Evolutionary conservation across 2,113 vertebrate species (phyloP), one percentile per base, ranked within the genome.

Genomic region (Perccottus glenii): DNA sequence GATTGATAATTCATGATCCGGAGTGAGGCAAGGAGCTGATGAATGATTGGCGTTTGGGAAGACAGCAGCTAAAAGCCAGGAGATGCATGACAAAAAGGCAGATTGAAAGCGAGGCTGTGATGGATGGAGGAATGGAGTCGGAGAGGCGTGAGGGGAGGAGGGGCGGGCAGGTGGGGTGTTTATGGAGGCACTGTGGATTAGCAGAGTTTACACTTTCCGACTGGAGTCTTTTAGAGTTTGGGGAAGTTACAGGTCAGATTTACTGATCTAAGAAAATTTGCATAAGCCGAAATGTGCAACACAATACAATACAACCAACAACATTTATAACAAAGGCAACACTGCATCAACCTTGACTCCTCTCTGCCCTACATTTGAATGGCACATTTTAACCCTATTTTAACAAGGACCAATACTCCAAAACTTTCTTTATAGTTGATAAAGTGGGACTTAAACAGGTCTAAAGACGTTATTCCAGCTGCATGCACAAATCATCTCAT

Each of bases 41-140:
- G 80, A 85, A 81, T 79, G 80, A 87, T 81, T 81, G 83, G 75
- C 75, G 67, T 83, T 67, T 70, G 43, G 36, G 33, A 6, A 16
- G 52, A 64, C 81, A 63, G 46, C 33, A 70, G 72, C 69, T 81
- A 75, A 78, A 74, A 85, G 56, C 46, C 43, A 56, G 69, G 72
- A 85, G 80, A 71, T 48, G 50, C 48, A 80, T 66, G 57, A 57
- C 64, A 68, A 73, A 61, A 40, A 59, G 66, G 8, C 15, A 38
- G 52, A 85, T 61, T 76, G 70, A 51, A 71, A 68, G 60, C 35
- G 56, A 46, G 58, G 49, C n/a, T 47, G 47, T 79, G 78, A 85
- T 77, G 73, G 72, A 87, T 74, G 14, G 56, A 60, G 35, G 60
- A 42, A 73, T 78, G 67, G 65, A 75, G 63, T 36, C 49, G 36